Base-by-base conservation (phyloP, 2,888 invertebrate genomes). In the Tipula vernalis region DNA sequence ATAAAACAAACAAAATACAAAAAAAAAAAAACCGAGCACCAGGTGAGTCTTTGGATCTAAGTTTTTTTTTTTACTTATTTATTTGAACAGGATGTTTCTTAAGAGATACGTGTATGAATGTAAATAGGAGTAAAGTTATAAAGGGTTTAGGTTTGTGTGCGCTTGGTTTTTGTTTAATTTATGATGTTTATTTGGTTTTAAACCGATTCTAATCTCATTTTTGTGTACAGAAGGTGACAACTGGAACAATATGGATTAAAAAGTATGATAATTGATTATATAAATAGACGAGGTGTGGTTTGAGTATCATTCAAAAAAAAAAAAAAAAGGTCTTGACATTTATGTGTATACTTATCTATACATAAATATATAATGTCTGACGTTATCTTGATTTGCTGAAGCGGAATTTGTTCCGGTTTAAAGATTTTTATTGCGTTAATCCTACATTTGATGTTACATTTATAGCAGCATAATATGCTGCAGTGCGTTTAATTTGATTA, bases 161-260 rank as follows among this genome's bases (percentile, higher is more conserved):
- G 71, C 71, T 71, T 71, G 71, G 71, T 71, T 71, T 57, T 51
- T 18, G 10, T 28, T n/a, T 71, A 57, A 71, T 71, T 71, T 71
- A 71, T 71, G 71, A 71, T 71, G 18, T 71, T 71, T 71, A 71
- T 71, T 18, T 28, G 71, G 71, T 71, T 71, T 71, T 28, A 28
- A 71, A 18, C 28, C 71, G 71, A 71, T 71, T 6, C 10, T 71
- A 71, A 71, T 71, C 71, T 71, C 28, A 10, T 18, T 71, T 71
- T 18, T 71, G 71, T 71, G 28, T 71, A 71, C 71, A 71, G 71
- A 71, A 71, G 71, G 71, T 71, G 71, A 71, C 71, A 71, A 71
- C 71, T 71, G 71, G 71, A 71, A 71, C 71, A 71, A 71, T 71
- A 71, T 71, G 71, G 71, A 71, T 71, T 71, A 71, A 71, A 71